Evolutionary conservation across 92 coral and sea anemone genomes (phyloP).

Genomic region (Phenganax stokvisi): DNA sequence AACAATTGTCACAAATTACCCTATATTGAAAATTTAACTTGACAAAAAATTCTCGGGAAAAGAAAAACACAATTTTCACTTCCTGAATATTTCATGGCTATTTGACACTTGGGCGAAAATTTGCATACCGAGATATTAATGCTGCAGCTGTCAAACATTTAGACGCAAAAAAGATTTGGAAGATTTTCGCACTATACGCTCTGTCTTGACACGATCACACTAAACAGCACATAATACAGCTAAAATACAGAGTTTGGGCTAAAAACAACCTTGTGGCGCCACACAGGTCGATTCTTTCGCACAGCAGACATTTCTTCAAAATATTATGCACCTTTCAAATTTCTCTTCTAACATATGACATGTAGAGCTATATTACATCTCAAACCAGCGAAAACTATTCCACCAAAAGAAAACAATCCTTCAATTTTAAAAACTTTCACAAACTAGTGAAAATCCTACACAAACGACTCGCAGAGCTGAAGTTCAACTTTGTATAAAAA

Average conservation of each 20-base stretch:
- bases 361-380: neutral
- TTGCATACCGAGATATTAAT: constrained; percentile 7
- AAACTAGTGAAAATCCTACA: neutral
- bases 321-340: constrained; percentile 4
- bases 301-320: neutral
- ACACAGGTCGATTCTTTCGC: neutral
- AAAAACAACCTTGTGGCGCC: neutral
- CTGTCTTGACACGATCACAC: neutral
- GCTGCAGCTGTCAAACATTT: constrained; percentile 1
- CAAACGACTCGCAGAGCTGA: neutral
- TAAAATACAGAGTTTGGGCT: neutral
- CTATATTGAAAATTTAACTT: neutral
- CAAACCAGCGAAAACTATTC: neutral
- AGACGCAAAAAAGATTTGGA: neutral
- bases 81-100: constrained; percentile 10
- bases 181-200: neutral
- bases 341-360: neutral
- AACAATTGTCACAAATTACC: neutral
- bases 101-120: neutral
- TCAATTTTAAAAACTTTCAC: neutral
- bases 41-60: neutral
- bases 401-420: neutral
- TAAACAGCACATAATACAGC: neutral
- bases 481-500: neutral
- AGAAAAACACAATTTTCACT: neutral